phyloP scores from a whole-genome alignment of 2,888 invertebrate genomes.

The Lithophane semibrunnea region DNA sequence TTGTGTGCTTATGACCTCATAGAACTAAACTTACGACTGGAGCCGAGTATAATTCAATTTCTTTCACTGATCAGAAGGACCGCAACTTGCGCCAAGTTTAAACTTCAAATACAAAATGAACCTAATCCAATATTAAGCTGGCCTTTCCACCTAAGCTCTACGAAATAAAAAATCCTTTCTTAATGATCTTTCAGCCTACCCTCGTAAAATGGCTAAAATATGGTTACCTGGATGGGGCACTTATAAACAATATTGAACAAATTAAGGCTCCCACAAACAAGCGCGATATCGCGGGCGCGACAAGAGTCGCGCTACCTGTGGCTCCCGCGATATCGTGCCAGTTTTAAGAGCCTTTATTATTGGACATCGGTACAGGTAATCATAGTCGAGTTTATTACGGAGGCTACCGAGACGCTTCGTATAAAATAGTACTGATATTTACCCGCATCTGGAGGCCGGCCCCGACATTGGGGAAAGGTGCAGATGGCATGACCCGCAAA shows the following conservation, averaged over 20 bases:
- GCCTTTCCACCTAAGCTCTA: neutral
- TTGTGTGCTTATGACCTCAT: too few relatives aligned
- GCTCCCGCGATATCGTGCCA: too few relatives aligned
- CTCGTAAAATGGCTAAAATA: neutral
- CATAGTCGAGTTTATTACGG: neutral
- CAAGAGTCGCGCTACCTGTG: too few relatives aligned
- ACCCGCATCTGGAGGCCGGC: constrained; percentile 9
- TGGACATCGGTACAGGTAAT: neutral
- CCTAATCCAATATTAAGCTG: too few relatives aligned
- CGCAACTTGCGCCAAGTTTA: neutral
- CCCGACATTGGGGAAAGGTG: neutral
- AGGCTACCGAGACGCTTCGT: neutral
- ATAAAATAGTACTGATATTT: constrained; percentile 31
- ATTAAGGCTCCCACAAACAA: too few relatives aligned
- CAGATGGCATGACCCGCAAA: constrained; percentile 21
- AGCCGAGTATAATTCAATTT: too few relatives aligned
- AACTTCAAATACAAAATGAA: neutral
- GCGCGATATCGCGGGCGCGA: too few relatives aligned
- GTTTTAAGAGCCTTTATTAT: neutral
- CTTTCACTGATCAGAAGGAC: too few relatives aligned
- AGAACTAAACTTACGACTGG: too few relatives aligned
- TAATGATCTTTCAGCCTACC: neutral
- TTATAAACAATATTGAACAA: too few relatives aligned
- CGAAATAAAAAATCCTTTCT: neutral
- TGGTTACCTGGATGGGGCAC: too few relatives aligned